Evolutionary conservation across 2,888 invertebrate genomes (phyloP).

Genomic region (Zonitis immaculata): DNA sequence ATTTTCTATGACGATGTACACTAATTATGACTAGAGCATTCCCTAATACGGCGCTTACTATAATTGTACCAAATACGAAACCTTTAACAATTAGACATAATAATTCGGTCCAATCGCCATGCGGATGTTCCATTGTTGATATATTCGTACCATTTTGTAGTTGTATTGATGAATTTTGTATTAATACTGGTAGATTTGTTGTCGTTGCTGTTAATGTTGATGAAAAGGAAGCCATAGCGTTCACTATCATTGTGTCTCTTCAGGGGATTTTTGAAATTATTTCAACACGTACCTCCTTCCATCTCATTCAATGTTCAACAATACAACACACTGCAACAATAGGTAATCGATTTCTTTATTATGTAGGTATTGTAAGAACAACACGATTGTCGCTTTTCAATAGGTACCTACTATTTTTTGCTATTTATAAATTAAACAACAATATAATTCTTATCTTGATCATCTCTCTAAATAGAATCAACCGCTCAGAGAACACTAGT

Average conservation of each 20-base stretch:
- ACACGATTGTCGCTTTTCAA: no score
- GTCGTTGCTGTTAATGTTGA: constrained; percentile 43
- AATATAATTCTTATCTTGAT: no score
- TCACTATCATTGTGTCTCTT: constrained; percentile 46
- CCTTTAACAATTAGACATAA: constrained; percentile 66
- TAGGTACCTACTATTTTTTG: no score
- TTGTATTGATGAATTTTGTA: constrained; percentile 32
- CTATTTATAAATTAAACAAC: no score
- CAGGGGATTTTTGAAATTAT: not conserved
- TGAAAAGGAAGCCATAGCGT: constrained; percentile 48
- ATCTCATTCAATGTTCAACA: not conserved
- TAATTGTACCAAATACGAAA: constrained; percentile 78
- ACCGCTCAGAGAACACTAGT: no score
- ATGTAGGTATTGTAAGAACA: no score
- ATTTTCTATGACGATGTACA: constrained; percentile 73
- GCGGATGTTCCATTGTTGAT: constrained; percentile 41
- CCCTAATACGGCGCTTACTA: constrained; percentile 83
- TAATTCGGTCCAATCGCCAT: constrained; percentile 53
- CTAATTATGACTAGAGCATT: constrained; percentile 88
- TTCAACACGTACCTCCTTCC: not conserved
- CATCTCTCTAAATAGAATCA: no score
- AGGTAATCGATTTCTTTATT: no score
- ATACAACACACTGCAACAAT: not conserved
- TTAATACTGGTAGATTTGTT: constrained; percentile 30
- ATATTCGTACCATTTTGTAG: constrained; percentile 37